A percentile compares a stretch with the other conserved stretches of the same genome.
These are phyloP conservation scores for Euglossa dilemma DNA, from an alignment of 1,140 invertebrate genomes.

Conservation along the genomic window DNA sequence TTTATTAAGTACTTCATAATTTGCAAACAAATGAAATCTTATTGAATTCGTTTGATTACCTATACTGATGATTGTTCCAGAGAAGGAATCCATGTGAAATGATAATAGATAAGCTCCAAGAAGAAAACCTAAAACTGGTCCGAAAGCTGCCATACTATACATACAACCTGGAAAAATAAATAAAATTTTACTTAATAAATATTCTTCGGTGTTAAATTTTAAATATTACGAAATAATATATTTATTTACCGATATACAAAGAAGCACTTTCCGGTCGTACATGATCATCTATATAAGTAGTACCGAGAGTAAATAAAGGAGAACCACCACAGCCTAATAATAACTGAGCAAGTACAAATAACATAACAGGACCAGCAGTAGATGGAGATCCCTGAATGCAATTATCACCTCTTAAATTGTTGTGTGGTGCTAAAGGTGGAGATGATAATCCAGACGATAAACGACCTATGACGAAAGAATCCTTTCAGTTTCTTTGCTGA, in stretches of 20 bases:
- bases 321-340: conserved; percentile 95
- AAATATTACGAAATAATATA: conserved; percentile 41
- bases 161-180: conserved; percentile 87
- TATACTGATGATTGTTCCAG: conserved; percentile 87
- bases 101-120: conserved; percentile 94
- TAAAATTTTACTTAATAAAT: not conserved
- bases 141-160: conserved; percentile 97
- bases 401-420: conserved; percentile 90
- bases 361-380: conserved; percentile 89
- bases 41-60: conserved; percentile 81
- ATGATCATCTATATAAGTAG: conserved; percentile 95
- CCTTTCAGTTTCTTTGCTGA: not conserved
- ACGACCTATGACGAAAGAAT: conserved; percentile 74
- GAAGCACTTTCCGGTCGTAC: conserved; percentile 92
- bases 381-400: conserved; percentile 91
- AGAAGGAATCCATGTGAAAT: conserved; percentile 94
- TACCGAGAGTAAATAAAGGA: conserved; percentile 93
- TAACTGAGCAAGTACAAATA: conserved; percentile 94
- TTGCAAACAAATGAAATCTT: not conserved
- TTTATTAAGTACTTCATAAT: not conserved
- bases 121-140: conserved; percentile 95
- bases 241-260: conserved; percentile 89
- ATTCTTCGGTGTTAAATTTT: conserved; percentile 24
- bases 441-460: conserved; percentile 87
- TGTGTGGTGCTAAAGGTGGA: conserved; percentile 88